A percentile compares a stretch with the other conserved stretches of the same genome.
phyloP scores from a whole-genome alignment of 23 tunicate species.

The Trididemnum clinides region DNA sequence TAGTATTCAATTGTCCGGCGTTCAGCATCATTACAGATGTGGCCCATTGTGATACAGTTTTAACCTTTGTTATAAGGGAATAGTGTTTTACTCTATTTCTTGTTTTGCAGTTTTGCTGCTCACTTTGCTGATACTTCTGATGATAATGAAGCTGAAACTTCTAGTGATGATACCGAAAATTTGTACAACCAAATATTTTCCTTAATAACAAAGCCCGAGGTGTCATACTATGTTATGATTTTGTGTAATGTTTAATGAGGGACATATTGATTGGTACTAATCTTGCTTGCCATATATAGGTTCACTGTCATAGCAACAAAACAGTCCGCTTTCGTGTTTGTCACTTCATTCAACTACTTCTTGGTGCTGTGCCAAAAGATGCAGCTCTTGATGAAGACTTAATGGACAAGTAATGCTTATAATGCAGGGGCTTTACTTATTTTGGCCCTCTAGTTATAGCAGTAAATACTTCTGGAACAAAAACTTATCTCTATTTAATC shows the following conservation, averaged over 20 bases:
- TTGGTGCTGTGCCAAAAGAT: constrained; percentile 74
- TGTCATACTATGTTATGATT: background rate
- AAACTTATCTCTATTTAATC: no score
- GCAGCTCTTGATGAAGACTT: constrained; percentile 86
- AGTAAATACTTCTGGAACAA: no score
- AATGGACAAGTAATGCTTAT: constrained; percentile 78
- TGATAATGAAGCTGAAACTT: constrained; percentile 52
- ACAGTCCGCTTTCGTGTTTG: constrained; percentile 84
- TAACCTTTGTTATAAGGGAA: no score
- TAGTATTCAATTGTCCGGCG: no score
- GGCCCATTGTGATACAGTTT: no score
- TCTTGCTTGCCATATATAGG: constrained; percentile 4
- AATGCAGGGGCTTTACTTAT: no score
- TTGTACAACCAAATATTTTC: constrained; percentile 47
- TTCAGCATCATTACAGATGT: no score
- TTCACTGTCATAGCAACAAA: constrained; percentile 71
- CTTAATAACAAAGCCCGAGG: constrained; percentile 42
- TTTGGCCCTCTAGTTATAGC: no score
- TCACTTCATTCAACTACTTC: constrained; percentile 69
- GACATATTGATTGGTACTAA: no score
- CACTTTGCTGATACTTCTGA: constrained; percentile 74
- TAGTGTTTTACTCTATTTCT: no score
- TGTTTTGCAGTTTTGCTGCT: constrained; percentile 61
- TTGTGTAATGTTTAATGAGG: background rate
- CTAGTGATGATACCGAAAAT: constrained; percentile 34